Base-by-base conservation (phyloP, 2,888 invertebrate genomes). In the Cenopis cana region DNA sequence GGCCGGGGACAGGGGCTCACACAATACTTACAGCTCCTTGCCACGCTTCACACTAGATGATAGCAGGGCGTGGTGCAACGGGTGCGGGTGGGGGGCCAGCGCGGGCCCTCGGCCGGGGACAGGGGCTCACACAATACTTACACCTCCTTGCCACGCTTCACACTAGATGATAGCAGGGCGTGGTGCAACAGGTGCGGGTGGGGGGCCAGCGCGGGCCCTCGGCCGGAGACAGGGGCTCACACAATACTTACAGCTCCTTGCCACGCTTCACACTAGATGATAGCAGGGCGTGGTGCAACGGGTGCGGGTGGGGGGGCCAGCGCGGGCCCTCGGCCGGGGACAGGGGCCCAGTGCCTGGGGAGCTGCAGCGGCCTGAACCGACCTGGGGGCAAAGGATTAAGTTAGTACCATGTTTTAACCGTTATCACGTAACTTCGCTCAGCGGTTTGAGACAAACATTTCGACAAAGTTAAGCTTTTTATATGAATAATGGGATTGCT, bases 141-240 rank as follows among this genome's bases (percentile, higher is more conserved):
- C 93, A 94, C 85, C 77, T 94, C 93, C 80, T 94, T 93, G 73
- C 91, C 91, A n/a, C 93, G 85, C 76, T 93, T 91, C 54, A 93
- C 93, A 77, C 90, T 91, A 60, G 92, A 90, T 0, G 92, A 90
- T 11, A 93, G 85, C 50, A 93, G 84, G n/a, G 93, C 93, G 77
- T 93, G 93, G 81, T 93, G 93, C 71, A 93, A 80, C 2, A 93
- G 93, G 62, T 93, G 93, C 0, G 93, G 93, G 78, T 92, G 92
- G 24, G 24, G 4, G 24, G 24, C 2, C 24, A 33, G n/a, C 49
- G 6, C 1, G 49, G 49, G 17, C 49, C 17, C 46, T 46, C 46
- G 46, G n/a, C 49, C n/a, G 6, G n/a, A 4, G 24, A 24, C 24
- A n/a, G 14, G 17, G 49, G 3, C 14, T 3, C 41, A 41, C 41